Evolutionary conservation across 1,140 invertebrate species (phyloP), one percentile per base, ranked within the genome.

Genomic region (Formica exsecta): DNA sequence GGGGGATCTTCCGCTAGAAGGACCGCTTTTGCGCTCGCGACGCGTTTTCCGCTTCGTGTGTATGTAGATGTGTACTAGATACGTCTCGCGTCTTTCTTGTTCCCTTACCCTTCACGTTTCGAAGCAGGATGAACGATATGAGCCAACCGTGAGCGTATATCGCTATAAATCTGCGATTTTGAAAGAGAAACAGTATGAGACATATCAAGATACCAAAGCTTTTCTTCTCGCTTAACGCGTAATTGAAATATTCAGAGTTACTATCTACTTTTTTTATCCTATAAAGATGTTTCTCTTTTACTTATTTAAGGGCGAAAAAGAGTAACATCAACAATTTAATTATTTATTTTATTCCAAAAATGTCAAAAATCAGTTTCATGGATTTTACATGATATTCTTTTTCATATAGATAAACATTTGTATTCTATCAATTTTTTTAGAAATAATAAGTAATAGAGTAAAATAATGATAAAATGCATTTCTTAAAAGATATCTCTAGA

Each of bases 1-100:
- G n/a, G 25, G 29, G 44, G 36, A 77, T 83, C 75, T 85, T 61
- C 64, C 86, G 71, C 29, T 54, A 22, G 65, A 80, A 65, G 38
- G 41, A 32, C 57, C 11, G 64, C 75, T 85, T 74, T 87, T 41
- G 51, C 70, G 41, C 41, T 44, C 44, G 62, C 32, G 44, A 19
- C 22, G 38, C 59, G 54, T n/a, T 22, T 59, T n/a, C 54, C 22
- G 32, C 41, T 51, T 44, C 32, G 13, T 25, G 44, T 44, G 32
- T 4, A 54, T n/a, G 32, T n/a, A 68, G 41, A 16, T 11, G 25
- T 51, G 48, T 51, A 51, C 48, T 3, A 51, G 13, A 51, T 19
- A 51, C 9, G 44, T 13, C 11, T 22, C 0, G 8, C 41, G 38
- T 62, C 32, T 41, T 41, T 48, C 44, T 48, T 13, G 11, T 13